Evolutionary conservation across 1,140 invertebrate genomes (phyloP).

Genomic region (Eumaeus atala): DNA sequence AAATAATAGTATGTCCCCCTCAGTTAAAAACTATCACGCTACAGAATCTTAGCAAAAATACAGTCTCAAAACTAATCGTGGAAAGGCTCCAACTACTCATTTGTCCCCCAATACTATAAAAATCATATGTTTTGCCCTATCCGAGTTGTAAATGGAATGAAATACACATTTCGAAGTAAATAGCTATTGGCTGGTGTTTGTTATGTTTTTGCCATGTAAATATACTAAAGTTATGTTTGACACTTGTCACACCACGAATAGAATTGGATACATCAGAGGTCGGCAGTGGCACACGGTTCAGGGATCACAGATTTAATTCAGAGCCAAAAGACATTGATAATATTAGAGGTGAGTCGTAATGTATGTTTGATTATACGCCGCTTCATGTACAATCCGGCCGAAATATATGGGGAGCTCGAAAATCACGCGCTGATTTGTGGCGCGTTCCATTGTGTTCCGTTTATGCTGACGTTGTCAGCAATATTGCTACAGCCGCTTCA

Average conservation of each 20-base stretch:
- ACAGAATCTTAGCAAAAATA: no score
- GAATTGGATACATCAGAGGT: slow-evolving; percentile 73
- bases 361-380: slow-evolving; percentile 9
- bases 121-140: no score
- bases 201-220: slow-evolving; percentile 71
- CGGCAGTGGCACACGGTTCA: slow-evolving; percentile 76
- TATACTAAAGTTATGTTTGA: slow-evolving; percentile 67
- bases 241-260: slow-evolving; percentile 65
- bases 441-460: no score
- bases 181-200: slow-evolving; percentile 37
- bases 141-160: no score
- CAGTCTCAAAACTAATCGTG: no score
- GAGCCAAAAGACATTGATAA: slow-evolving; percentile 75
- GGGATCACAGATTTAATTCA: slow-evolving; percentile 77
- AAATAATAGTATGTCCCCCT: no score
- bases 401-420: neutral
- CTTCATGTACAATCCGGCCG: neutral
- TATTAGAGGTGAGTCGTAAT: slow-evolving; percentile 60
- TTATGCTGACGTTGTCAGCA: no score
- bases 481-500: no score
- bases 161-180: slow-evolving; percentile 23
- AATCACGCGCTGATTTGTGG: no score
- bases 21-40: no score
- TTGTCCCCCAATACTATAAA: no score
- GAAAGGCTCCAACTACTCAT: no score